phyloP scores from a whole-genome alignment of 37 sponge, comb jelly and placozoan genomes.

The Crambe crambe region DNA sequence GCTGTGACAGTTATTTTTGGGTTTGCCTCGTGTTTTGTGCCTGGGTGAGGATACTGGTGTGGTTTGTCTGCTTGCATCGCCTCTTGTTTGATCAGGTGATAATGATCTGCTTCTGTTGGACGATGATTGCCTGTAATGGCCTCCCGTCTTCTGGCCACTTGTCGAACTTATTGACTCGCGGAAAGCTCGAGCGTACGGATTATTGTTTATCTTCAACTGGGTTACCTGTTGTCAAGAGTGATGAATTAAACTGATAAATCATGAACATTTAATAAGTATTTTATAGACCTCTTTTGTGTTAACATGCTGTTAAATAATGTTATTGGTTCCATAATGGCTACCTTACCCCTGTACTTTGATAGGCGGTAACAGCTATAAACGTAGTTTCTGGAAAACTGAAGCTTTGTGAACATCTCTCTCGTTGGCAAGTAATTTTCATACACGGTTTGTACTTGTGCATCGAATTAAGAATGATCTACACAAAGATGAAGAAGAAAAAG shows the following conservation, averaged over 20 bases:
- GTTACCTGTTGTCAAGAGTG: constrained; percentile 43
- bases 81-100: background rate
- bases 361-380: constrained; percentile 86
- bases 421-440: constrained; percentile 35
- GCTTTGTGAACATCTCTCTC: background rate
- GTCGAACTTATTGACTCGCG: constrained; percentile 16
- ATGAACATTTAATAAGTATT: too few relatives aligned
- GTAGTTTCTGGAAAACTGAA: constrained; percentile 68
- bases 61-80: background rate
- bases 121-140: background rate
- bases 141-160: background rate
- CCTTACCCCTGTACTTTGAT: constrained; percentile 71
- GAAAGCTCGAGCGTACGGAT: constrained; percentile 75
- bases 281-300: too few relatives aligned
- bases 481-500: background rate
- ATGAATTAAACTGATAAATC: too few relatives aligned
- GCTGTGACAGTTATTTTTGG: background rate
- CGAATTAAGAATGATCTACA: constrained; percentile 78
- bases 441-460: constrained; percentile 80
- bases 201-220: constrained; percentile 73
- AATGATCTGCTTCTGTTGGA: background rate
- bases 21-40: background rate
- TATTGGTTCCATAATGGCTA: too few relatives aligned
- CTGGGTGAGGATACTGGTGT: background rate
- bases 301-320: too few relatives aligned